Conservation (phyloP, 2,888 invertebrate genomes). For the Hypolimnas misippus region DNA sequence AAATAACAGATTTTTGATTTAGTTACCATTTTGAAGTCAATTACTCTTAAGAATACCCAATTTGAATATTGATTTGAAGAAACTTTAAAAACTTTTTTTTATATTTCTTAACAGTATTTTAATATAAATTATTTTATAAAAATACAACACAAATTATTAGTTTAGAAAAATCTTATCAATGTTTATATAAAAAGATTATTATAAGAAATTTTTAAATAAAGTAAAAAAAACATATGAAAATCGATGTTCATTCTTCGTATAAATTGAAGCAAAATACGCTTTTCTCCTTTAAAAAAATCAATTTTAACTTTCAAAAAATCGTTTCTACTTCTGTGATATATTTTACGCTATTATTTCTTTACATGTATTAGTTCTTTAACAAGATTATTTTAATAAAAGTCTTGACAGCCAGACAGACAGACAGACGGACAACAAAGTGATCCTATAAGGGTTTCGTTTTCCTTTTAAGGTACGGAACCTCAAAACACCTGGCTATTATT, state of each 20-base stretch:
- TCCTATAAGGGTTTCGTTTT: too few species aligned
- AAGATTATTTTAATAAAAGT: not conserved
- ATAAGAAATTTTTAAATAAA: constrained; percentile 28
- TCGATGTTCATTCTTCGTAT: constrained; percentile 29
- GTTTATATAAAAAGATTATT: constrained; percentile 11
- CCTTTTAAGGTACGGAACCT: too few species aligned
- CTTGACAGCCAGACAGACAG: not conserved
- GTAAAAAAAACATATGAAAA: constrained; percentile 24
- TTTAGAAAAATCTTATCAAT: constrained; percentile 1
- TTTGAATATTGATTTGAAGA: not conserved
- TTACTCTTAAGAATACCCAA: not conserved
- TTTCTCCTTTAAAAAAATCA: constrained; percentile 14
- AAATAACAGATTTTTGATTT: too few species aligned
- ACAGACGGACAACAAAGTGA: too few species aligned
- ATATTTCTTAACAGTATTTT: not conserved
- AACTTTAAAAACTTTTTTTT: not conserved
- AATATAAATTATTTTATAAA: not conserved
- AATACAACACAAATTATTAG: not conserved
- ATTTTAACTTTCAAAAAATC: not conserved
- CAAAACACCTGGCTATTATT: too few species aligned
- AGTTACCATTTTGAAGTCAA: not conserved
- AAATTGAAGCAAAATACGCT: constrained; percentile 40
- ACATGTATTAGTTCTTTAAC: not conserved
- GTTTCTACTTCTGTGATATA: not conserved
- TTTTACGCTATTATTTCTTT: not conserved